These are phyloP conservation scores for Coenonympha arcania DNA, from an alignment of 2,888 invertebrate genomes.

Conservation along the genomic window DNA sequence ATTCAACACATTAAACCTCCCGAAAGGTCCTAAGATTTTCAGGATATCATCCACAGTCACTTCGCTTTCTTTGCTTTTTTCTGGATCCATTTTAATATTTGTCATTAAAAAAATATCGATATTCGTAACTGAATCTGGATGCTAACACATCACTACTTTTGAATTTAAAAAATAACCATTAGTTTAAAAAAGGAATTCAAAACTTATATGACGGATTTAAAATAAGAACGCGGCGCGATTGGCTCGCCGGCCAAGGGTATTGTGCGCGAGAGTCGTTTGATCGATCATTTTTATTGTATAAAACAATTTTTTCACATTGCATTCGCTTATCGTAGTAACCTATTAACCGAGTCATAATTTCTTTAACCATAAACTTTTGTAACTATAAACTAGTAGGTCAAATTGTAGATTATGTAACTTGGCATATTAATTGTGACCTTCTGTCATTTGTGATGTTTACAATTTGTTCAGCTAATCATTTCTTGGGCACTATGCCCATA, in stretches of 20 bases:
- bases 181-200: constrained; percentile 2
- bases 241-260: constrained; percentile 40
- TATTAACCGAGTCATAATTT: constrained; percentile 19
- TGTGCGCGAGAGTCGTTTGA: constrained; percentile 42
- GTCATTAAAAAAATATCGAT: neutral
- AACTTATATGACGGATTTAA: constrained; percentile 24
- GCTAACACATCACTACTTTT: constrained; percentile 22
- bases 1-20: constrained; percentile 57
- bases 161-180: neutral
- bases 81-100: constrained; percentile 52
- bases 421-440: neutral
- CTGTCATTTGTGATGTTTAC: neutral
- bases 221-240: constrained; percentile 32
- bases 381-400: constrained; percentile 6
- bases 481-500: no score
- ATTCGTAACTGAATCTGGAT: neutral
- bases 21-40: constrained; percentile 56
- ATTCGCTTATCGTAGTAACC: constrained; percentile 30
- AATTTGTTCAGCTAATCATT: no score
- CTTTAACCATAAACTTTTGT: constrained; percentile 8
- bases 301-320: constrained; percentile 31
- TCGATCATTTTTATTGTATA: constrained; percentile 58
- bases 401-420: neutral
- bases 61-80: constrained; percentile 50
- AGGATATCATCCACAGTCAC: constrained; percentile 66